A percentile compares a stretch with the other conserved stretches of the same genome.
These are phyloP conservation scores for Epizoanthus stellaris DNA, from an alignment of 92 coral and sea anemone genomes.

Conservation along the genomic window DNA sequence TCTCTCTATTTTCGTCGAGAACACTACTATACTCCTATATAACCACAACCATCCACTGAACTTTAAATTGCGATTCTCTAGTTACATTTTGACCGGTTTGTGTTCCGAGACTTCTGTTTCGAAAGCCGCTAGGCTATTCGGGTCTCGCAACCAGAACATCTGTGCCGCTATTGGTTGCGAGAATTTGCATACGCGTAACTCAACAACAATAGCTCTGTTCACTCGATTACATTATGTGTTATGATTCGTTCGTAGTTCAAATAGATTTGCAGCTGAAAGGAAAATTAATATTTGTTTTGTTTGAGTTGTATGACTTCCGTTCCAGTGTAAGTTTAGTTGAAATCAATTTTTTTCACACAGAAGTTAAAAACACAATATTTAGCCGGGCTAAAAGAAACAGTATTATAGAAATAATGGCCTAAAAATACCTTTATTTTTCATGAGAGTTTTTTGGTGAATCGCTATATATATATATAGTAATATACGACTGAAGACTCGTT, in stretches of 20 bases:
- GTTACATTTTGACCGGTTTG: not conserved
- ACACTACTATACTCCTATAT: too few relatives aligned
- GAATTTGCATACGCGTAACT: conserved; percentile 33
- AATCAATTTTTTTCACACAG: not conserved
- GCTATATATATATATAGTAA: too few relatives aligned
- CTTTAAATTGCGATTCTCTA: not conserved
- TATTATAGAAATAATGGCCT: too few relatives aligned
- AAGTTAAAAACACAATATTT: not conserved
- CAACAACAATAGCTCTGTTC: conserved; percentile 6
- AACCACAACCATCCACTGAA: too few relatives aligned
- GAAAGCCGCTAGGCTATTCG: conserved; percentile 13
- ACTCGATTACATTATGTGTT: too few relatives aligned
- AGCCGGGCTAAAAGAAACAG: not conserved
- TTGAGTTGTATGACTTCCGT: conserved; percentile 15
- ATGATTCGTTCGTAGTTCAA: not conserved
- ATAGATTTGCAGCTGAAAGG: conserved; percentile 28
- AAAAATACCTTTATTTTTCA: too few relatives aligned
- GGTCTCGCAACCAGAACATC: conserved; percentile 19
- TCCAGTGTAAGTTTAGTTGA: not conserved
- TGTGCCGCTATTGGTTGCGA: conserved; percentile 18
- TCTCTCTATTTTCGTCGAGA: too few relatives aligned
- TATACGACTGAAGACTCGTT: too few relatives aligned
- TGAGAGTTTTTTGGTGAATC: too few relatives aligned
- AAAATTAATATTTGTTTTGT: not conserved
- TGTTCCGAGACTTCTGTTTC: not conserved